Evolutionary conservation across 2,888 invertebrate species (phyloP).

Genomic region (Oxyteleia sp.): DNA sequence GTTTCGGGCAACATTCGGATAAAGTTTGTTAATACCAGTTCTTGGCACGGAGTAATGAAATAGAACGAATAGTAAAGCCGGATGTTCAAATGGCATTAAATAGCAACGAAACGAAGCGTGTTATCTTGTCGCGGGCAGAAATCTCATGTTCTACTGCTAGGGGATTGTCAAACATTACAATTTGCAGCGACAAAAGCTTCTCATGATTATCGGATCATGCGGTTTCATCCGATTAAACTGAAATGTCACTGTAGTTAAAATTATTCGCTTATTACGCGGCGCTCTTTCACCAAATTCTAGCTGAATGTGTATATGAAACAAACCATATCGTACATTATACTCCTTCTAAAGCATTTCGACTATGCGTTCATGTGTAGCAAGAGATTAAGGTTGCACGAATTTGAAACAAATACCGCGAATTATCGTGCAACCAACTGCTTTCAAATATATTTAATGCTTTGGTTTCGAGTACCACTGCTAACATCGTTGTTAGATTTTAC

Average conservation of each 20-base stretch:
- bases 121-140: slow-evolving; percentile 67
- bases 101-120: slow-evolving; percentile 62
- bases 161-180: slow-evolving; percentile 66
- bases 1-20: not conserved
- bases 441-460: slow-evolving; percentile 53
- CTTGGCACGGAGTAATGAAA: slow-evolving; percentile 31
- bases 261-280: slow-evolving; percentile 66
- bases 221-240: slow-evolving; percentile 71
- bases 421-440: slow-evolving; percentile 53
- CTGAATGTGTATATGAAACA: slow-evolving; percentile 57
- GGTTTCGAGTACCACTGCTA: slow-evolving; percentile 27
- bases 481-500: slow-evolving; percentile 31
- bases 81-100: slow-evolving; percentile 45
- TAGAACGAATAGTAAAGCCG: slow-evolving; percentile 28
- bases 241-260: slow-evolving; percentile 71
- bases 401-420: slow-evolving; percentile 62
- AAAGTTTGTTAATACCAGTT: slow-evolving; percentile 36
- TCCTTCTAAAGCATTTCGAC: slow-evolving; percentile 57
- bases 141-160: slow-evolving; percentile 61
- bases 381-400: slow-evolving; percentile 59
- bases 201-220: slow-evolving; percentile 68
- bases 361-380: slow-evolving; percentile 51
- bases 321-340: slow-evolving; percentile 58
- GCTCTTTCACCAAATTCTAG: slow-evolving; percentile 60
- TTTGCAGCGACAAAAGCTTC: slow-evolving; percentile 69